A percentile compares a stretch with the other conserved stretches of the same genome.
phyloP scores from a whole-genome alignment of 35 echinoderm and acorn worm species.

The Ophiothrix spiculata region DNA sequence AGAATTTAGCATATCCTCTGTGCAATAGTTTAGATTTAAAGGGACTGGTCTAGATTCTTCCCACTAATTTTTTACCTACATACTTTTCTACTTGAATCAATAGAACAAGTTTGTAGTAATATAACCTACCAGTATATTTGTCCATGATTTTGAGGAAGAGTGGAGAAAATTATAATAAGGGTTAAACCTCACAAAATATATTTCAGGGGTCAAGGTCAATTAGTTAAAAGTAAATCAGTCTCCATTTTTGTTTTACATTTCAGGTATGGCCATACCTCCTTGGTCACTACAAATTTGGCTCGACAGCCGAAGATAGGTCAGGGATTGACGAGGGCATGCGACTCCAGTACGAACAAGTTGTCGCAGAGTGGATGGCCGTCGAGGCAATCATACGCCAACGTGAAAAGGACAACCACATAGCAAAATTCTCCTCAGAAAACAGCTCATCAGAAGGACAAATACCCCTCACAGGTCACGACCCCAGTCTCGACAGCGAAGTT shows the following conservation, averaged over 20 bases:
- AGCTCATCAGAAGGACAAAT: slow-evolving; percentile 87
- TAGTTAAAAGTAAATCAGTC: too few species aligned
- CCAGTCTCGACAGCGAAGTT: slow-evolving; percentile 89
- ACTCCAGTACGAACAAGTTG: slow-evolving; percentile 78
- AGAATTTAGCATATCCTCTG: too few species aligned
- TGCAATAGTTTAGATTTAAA: too few species aligned
- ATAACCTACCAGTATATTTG: too few species aligned
- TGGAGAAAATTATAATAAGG: too few species aligned
- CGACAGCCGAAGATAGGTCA: slow-evolving; percentile 69
- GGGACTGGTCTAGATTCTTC: too few species aligned
- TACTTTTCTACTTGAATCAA: too few species aligned
- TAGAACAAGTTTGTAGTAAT: too few species aligned
- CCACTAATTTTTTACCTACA: too few species aligned
- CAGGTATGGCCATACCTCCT: slow-evolving; percentile 97
- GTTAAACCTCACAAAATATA: too few species aligned
- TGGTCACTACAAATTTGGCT: slow-evolving; percentile 85
- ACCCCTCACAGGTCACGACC: slow-evolving; percentile 71
- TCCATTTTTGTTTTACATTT: neutral
- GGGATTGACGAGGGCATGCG: slow-evolving; percentile 62
- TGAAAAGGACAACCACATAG: slow-evolving; percentile 79
- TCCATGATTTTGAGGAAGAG: too few species aligned
- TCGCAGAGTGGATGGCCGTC: slow-evolving; percentile 97
- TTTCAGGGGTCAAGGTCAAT: too few species aligned
- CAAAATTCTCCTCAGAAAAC: slow-evolving; percentile 92
- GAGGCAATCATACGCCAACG: slow-evolving; percentile 94